Base-by-base conservation (phyloP, 2,888 invertebrate genomes). In the Pimpla rufipes region DNA sequence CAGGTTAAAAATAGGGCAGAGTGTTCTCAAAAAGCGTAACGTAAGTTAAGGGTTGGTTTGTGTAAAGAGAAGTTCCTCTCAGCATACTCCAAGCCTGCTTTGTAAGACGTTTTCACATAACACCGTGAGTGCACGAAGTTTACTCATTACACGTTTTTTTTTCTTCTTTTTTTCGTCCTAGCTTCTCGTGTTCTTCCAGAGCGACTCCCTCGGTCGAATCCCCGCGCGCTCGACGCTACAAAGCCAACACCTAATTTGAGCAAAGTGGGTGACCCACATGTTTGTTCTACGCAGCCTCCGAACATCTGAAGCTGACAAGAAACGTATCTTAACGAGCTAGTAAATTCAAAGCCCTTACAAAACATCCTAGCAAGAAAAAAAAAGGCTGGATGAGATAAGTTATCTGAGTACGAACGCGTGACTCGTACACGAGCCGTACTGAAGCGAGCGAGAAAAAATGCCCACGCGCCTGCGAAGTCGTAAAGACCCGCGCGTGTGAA, bases 391-490 rank as follows among this genome's bases (percentile, higher is more conserved):
- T 11, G 55, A 55, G 55, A 55, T 55, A 55, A 55, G 55, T 55
- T 23, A 55, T 55, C 55, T 23, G 11, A 21, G 55, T 55, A 10
- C 23, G 55, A 18, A 21, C 52, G 52, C 52, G 55, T 55, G 52
- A 55, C 55, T 55, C 23, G 23, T 21, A 23, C 23, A 55, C 11
- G 21, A 55, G 55, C 23, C 55, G 0, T 23, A 42, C 18, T 3
- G 8, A 23, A 10, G 5, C 4, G 55, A n/a, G 13, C n/a, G 11
- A 50, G 50, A 64, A 59, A 47, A 64, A 21, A 50, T 35, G 3
- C 37, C 42, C 55, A 62, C 75, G 40, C 64, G 50, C 64, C 37
- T 18, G 75, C 5, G 5, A 29, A 29, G 29, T 55, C 64, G 55
- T 52, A 66, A 64, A 75, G 16, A 5, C 29, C 3, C 3, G 29